Percentiles rank a stretch among this genome's conserved stretches.
Evolutionary conservation across 2,113 vertebrate species (phyloP).

Genomic region (Balaeniceps rex): DNA sequence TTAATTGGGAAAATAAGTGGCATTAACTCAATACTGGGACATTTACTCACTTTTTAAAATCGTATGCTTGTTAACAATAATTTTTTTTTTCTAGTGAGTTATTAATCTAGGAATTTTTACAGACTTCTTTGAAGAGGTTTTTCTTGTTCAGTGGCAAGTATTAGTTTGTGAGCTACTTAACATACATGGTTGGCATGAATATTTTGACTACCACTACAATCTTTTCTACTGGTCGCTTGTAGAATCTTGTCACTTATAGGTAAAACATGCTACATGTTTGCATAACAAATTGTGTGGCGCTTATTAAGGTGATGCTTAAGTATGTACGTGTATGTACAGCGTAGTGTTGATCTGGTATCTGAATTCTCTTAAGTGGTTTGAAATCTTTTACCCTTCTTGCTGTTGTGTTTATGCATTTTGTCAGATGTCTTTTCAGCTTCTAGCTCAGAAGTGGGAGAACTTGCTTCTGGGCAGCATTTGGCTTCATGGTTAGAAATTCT

Average conservation of each 20-base stretch:
- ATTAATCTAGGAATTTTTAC: not conserved
- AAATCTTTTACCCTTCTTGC: not conserved
- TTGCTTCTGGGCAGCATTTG: not conserved
- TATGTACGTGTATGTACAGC: not conserved
- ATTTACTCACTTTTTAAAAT: accelerated
- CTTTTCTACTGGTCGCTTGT: not conserved
- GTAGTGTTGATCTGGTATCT: not conserved
- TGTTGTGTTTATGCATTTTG: not conserved
- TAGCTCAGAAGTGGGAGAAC: not conserved
- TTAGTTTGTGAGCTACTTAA: not conserved
- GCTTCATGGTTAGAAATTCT: not conserved
- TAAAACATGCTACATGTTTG: not conserved
- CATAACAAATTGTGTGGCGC: not conserved
- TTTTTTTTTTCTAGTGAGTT: not conserved
- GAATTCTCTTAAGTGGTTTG: not conserved
- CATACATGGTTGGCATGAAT: not conserved
- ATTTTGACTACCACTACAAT: not conserved
- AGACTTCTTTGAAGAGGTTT: not conserved
- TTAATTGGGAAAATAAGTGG: not conserved
- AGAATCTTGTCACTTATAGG: too few relatives aligned
- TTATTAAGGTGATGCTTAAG: not conserved
- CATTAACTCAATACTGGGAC: accelerated
- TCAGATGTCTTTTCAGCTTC: not conserved
- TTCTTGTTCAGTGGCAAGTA: not conserved
- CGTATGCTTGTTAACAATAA: accelerated